Evolutionary conservation across 2,797 vertebrate species (phyloP).

Genomic region (Poecile montanus): DNA sequence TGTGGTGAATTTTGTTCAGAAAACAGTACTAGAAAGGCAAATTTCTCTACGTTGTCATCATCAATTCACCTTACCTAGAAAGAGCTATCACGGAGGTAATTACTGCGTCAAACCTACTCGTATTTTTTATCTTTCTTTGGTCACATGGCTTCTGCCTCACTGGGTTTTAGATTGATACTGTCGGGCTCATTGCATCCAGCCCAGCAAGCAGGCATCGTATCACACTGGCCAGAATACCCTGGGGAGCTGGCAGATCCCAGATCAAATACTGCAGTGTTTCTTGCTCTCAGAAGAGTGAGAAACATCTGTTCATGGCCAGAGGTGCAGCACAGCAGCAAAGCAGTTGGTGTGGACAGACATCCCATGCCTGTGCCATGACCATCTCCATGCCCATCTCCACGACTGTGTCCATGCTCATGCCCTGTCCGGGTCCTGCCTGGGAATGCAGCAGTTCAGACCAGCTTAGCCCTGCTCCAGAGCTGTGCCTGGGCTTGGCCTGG

Average conservation of each 20-base stretch:
- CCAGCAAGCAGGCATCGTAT: background rate
- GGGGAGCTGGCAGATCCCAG: background rate
- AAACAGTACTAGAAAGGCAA: constrained; percentile 32
- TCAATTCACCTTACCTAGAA: constrained; percentile 28
- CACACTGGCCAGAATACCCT: background rate
- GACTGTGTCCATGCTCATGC: accelerated
- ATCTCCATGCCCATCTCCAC: accelerated
- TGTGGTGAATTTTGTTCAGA: constrained; percentile 50
- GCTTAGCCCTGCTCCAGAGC: background rate
- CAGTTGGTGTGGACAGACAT: background rate
- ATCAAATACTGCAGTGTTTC: accelerated
- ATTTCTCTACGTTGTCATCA: constrained; percentile 33
- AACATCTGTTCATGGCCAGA: background rate
- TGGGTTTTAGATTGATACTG: background rate
- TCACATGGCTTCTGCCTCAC: background rate
- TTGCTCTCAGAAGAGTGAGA: background rate
- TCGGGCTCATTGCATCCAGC: accelerated
- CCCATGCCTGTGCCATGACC: accelerated
- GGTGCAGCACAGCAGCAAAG: background rate
- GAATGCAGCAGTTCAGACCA: background rate
- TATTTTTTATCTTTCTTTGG: background rate
- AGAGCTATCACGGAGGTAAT: constrained; percentile 45
- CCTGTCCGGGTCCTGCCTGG: accelerated
- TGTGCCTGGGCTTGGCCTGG: accelerated
- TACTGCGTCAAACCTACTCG: constrained; percentile 20